Evolutionary conservation across 2,113 vertebrate species (phyloP).

Genomic region (Coryphaenoides rupestris): DNA sequence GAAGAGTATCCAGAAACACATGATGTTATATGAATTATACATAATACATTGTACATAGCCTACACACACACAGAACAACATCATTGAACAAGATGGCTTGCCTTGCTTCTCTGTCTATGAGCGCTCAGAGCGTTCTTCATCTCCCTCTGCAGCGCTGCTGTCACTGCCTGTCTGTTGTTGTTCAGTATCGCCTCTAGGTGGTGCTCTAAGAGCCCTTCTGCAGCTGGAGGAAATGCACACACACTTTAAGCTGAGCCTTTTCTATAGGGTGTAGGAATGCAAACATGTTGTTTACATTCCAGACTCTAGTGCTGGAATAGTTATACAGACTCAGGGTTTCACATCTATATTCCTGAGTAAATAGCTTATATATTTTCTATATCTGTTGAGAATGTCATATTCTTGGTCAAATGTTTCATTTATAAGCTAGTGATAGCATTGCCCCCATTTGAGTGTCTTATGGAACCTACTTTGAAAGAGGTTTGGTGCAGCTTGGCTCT

Average conservation of each 20-base stretch:
- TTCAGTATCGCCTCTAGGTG: slow-evolving; percentile 68
- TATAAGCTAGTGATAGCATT: too few species aligned
- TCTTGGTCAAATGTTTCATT: too few species aligned
- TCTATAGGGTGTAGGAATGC: too few species aligned
- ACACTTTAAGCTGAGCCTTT: not conserved
- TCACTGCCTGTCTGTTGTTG: slow-evolving; percentile 62
- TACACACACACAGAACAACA: not conserved
- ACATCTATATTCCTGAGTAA: too few species aligned
- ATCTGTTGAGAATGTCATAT: too few species aligned
- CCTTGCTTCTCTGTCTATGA: slow-evolving; percentile 53
- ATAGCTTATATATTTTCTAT: too few species aligned
- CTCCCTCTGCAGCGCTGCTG: slow-evolving; percentile 50
- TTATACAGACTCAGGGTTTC: too few species aligned
- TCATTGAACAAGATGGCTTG: slow-evolving; percentile 19
- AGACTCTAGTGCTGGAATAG: too few species aligned
- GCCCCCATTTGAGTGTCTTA: too few species aligned
- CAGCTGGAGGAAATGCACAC: slow-evolving; percentile 34
- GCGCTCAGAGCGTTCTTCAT: slow-evolving; percentile 50
- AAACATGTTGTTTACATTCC: too few species aligned
- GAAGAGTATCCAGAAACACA: slow-evolving; percentile 21
- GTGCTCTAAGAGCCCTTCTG: slow-evolving; percentile 63
- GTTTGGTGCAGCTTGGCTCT: slow-evolving; percentile 12
- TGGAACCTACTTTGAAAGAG: too few species aligned
- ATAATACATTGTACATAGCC: not conserved
- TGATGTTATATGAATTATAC: not conserved